phyloP scores from a whole-genome alignment of 2,888 invertebrate species.

The Hydropsyche betteni region DNA sequence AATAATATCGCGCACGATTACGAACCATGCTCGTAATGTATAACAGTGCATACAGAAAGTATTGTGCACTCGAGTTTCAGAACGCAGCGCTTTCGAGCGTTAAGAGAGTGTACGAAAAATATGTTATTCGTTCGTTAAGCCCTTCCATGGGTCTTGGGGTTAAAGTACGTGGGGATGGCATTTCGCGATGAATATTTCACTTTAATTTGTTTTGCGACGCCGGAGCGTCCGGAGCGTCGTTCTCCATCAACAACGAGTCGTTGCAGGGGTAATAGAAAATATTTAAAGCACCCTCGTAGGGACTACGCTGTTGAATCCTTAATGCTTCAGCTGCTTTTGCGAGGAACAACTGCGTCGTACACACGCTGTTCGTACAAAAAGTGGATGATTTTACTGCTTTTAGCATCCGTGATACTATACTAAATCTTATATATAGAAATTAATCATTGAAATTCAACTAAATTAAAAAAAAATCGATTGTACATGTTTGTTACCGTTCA shows the following conservation, averaged over 20 bases:
- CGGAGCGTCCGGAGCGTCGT: neutral
- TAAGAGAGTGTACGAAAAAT: neutral
- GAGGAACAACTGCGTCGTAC: constrained; percentile 3
- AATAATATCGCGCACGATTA: constrained; percentile 5
- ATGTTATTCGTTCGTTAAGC: constrained; percentile 14
- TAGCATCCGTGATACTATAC: too few relatives aligned
- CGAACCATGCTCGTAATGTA: neutral
- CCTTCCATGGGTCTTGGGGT: neutral
- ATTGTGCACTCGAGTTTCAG: too few relatives aligned
- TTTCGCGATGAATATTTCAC: constrained; percentile 34
- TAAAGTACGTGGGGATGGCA: neutral
- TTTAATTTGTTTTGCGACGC: constrained; percentile 34
- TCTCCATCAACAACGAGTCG: neutral
- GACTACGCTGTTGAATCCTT: constrained; percentile 9
- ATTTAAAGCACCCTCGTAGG: constrained; percentile 32
- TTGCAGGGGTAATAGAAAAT: constrained; percentile 33
- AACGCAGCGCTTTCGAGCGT: too few relatives aligned
- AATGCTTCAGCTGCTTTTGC: constrained; percentile 14
- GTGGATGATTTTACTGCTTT: too few relatives aligned
- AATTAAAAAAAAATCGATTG: too few relatives aligned
- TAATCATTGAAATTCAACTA: too few relatives aligned
- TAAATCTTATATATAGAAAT: too few relatives aligned
- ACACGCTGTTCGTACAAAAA: neutral
- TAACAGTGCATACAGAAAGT: neutral
- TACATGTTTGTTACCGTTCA: too few relatives aligned